Conservation (phyloP, 1,140 invertebrate genomes). For the Lordiphosa collinella region DNA sequence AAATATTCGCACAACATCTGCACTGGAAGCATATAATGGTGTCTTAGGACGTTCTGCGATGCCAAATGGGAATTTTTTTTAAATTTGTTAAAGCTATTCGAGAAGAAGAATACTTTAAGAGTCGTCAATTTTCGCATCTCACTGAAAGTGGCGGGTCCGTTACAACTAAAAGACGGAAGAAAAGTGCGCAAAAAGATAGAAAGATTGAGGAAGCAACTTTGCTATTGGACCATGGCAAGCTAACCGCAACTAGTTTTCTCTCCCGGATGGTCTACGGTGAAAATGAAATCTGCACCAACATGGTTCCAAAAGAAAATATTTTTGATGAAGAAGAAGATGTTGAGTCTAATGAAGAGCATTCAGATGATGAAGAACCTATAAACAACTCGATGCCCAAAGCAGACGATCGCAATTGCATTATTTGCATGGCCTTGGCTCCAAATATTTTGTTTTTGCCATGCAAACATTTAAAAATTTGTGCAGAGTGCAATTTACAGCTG, state of each 20-base stretch:
- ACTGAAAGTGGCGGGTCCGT: background rate
- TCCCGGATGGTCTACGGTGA: background rate
- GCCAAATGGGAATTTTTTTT: background rate
- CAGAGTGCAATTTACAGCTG: background rate
- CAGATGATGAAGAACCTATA: background rate
- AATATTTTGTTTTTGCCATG: background rate
- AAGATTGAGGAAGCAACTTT: too few species aligned
- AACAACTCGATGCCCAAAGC: background rate
- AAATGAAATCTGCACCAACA: background rate
- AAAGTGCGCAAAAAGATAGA: background rate
- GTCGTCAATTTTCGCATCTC: background rate
- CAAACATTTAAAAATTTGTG: background rate
- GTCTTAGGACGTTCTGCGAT: background rate
- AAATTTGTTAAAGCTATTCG: background rate
- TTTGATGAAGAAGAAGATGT: background rate
- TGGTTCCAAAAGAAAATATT: background rate
- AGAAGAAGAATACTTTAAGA: background rate
- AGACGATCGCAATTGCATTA: background rate
- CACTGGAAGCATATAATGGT: slow-evolving; percentile 1
- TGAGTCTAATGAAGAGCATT: background rate
- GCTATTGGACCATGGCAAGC: background rate
- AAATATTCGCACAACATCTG: slow-evolving; percentile 7
- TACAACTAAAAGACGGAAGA: background rate
- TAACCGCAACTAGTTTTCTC: background rate
- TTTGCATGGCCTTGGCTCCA: background rate